phyloP scores from a whole-genome alignment of 2,888 invertebrate genomes.

The Aleiodes testaceus region DNA sequence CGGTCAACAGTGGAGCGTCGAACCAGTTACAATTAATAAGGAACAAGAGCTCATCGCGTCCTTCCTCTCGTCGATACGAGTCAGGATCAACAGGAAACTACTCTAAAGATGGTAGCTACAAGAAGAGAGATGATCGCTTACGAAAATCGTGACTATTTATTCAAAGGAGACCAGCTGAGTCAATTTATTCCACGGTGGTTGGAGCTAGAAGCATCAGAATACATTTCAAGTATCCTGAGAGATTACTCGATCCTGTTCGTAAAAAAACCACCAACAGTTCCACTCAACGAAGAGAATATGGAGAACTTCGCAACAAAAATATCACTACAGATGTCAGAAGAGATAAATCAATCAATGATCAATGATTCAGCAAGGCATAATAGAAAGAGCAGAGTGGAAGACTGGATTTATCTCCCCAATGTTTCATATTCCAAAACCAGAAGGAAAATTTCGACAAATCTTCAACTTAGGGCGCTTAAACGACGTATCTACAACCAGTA shows the following conservation, averaged over 20 bases:
- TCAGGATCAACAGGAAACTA: background rate
- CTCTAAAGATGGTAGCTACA: background rate
- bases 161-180: background rate
- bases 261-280: conserved; percentile 18
- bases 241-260: background rate
- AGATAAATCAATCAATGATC: too few relatives aligned
- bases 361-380: background rate
- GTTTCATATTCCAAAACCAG: too few relatives aligned
- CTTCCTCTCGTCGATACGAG: background rate
- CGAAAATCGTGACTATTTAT: background rate
- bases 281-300: background rate
- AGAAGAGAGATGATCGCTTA: background rate
- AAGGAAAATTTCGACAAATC: too few relatives aligned
- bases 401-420: background rate
- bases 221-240: background rate
- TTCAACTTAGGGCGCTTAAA: too few relatives aligned
- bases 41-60: background rate
- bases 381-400: conserved; percentile 3
- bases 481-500: too few relatives aligned
- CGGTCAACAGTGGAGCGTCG: too few relatives aligned
- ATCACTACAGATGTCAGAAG: background rate
- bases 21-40: background rate
- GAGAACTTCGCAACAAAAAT: background rate
- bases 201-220: conserved; percentile 1
- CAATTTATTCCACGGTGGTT: background rate